Evolutionary conservation across 2,797 vertebrate species (phyloP), one percentile per base, ranked within the genome.

Genomic region (Enoplosus armatus): DNA sequence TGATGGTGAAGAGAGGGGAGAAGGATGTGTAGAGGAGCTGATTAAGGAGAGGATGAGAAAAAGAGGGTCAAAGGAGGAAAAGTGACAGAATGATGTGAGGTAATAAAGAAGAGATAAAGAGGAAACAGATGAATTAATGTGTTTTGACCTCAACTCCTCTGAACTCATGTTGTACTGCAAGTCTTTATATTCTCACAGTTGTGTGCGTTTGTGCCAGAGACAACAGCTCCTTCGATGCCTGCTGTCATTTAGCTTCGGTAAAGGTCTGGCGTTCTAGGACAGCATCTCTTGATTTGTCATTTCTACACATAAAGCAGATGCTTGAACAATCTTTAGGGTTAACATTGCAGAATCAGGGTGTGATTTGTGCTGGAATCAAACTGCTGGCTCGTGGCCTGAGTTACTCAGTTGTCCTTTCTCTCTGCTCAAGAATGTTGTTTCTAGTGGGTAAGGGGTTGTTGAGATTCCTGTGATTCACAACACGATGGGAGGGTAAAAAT

Each of bases 381-480:
- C 75, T 68, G 64, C 72, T 90, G 84, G 76, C 79, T 18, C 1
- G 1, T 50, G 33, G 71, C 78, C 72, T 0, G 3, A 60, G 67
- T 80, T 76, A 41, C 67, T 82, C 60, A 15, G 55, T 80, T 79
- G 60, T 77, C 75, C 55, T 80, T 47, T 60, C 47, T 68, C 31
- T 84, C 39, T n/a, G 61, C 60, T 71, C 65, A 74, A 68, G 83
- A 89, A 84, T 84, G 53, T 77, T 77, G 72, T 73, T 90, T 82
- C 74, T 73, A 50, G 61, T 85, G 31, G 82, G 72, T 39, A 70
- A 74, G 59, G 45, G 47, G 51, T 71, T 90, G 83, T 79, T 79
- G 70, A 77, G 69, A 88, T 85, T 85, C 76, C 72, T 82, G 54
- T 86, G 72, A 90, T 84, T 91, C 65, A 79, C 65, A 65, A 75